A percentile compares a stretch with the other conserved stretches of the same genome.
Evolutionary conservation across 1,140 invertebrate genomes (phyloP).

Genomic region (Thaumatotibia leucotreta): DNA sequence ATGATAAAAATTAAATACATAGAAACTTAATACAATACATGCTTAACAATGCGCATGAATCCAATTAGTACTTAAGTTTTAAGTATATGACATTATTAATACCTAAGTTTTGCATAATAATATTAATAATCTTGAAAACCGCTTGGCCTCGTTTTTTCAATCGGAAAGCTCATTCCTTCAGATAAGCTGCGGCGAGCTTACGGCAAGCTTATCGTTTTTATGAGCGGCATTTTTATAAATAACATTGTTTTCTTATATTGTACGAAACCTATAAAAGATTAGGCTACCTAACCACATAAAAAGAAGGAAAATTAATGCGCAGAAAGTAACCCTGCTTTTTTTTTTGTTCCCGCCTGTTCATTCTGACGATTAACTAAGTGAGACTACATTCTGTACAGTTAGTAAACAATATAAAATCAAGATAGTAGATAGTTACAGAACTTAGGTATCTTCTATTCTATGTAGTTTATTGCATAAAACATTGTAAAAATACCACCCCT

Average conservation of each 20-base stretch:
- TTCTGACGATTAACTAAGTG: too few species aligned
- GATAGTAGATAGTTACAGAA: too few species aligned
- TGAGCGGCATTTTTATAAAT: not conserved
- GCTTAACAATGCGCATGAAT: not conserved
- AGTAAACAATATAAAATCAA: too few species aligned
- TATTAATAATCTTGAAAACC: not conserved
- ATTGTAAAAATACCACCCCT: not conserved
- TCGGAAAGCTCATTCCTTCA: conserved; percentile 8
- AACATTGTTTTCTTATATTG: not conserved
- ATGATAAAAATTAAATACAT: too few species aligned
- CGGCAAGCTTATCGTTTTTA: not conserved
- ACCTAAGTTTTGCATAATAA: not conserved
- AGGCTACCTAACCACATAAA: too few species aligned
- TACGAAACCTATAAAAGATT: not conserved
- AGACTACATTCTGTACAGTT: too few species aligned
- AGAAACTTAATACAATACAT: not conserved
- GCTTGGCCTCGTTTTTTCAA: not conserved
- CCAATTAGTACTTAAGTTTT: not conserved
- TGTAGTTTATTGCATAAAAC: not conserved
- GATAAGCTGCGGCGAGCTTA: conserved; percentile 2
- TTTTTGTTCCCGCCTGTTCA: too few species aligned
- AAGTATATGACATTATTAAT: not conserved
- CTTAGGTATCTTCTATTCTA: too few species aligned
- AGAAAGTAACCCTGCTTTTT: too few species aligned
- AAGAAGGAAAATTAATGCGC: too few species aligned